phyloP scores from a whole-genome alignment of 1,140 invertebrate genomes.

The Cydia amplana region DNA sequence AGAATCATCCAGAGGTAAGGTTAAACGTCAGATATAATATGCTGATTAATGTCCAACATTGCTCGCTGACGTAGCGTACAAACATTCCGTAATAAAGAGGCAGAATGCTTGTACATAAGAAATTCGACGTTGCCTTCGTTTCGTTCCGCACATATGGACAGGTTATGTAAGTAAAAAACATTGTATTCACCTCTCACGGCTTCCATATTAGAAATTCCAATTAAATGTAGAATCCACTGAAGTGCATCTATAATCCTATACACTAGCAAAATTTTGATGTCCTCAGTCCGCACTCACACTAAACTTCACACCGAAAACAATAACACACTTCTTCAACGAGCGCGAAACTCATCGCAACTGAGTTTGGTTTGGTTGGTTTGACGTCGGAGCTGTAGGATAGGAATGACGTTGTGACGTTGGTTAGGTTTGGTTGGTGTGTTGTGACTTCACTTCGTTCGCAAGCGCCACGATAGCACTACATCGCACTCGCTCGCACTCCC shows the following conservation, averaged over 20 bases:
- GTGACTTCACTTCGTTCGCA: background rate
- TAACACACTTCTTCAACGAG: slow-evolving; percentile 61
- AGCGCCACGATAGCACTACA: background rate
- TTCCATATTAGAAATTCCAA: slow-evolving; percentile 55
- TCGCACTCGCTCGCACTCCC: slow-evolving; percentile 17
- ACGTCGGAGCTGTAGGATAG: slow-evolving; percentile 39
- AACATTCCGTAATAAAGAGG: background rate
- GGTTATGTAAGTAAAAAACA: slow-evolving; percentile 59
- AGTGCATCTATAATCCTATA: slow-evolving; percentile 27
- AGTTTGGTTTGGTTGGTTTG: slow-evolving; percentile 39
- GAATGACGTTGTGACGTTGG: slow-evolving; percentile 7
- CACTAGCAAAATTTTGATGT: slow-evolving; percentile 39
- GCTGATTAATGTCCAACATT: background rate
- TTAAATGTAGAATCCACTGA: slow-evolving; percentile 39
- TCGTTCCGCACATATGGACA: slow-evolving; percentile 60
- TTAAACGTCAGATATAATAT: slow-evolving; percentile 2
- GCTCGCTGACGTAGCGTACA: slow-evolving; percentile 6
- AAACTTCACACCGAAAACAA: slow-evolving; percentile 48
- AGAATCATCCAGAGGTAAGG: slow-evolving; percentile 2
- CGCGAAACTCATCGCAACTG: slow-evolving; percentile 68
- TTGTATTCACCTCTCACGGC: slow-evolving; percentile 55
- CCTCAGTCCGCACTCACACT: slow-evolving; percentile 61
- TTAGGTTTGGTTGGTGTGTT: slow-evolving; percentile 1
- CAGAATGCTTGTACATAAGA: slow-evolving; percentile 24
- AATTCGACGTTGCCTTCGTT: slow-evolving; percentile 54